Percentiles rank a stretch among this genome's conserved stretches.
Evolutionary conservation across 2,888 invertebrate genomes (phyloP).

Genomic region (Brenthis daphne): DNA sequence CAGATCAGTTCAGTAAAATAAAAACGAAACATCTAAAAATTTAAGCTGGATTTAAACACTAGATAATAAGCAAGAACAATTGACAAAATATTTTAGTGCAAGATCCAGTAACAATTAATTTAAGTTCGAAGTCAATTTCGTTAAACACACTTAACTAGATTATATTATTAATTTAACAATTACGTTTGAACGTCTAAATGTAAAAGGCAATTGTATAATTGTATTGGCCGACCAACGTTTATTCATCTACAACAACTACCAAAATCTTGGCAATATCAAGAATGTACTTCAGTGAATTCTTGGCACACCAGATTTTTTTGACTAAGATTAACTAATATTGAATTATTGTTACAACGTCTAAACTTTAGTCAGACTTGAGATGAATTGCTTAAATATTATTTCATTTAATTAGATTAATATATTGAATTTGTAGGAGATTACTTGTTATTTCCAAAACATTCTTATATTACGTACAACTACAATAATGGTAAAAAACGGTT

Average conservation of each 20-base stretch:
- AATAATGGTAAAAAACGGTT: conserved; percentile 43
- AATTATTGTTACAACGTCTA: neutral
- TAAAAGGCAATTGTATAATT: conserved; percentile 70
- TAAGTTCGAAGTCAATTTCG: conserved; percentile 41
- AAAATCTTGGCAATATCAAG: conserved; percentile 19
- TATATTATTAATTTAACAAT: conserved; percentile 53
- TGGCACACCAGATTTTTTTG: conserved; percentile 9
- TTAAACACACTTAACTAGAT: conserved; percentile 45
- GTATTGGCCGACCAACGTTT: conserved; percentile 56
- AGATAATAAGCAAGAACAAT: conserved; percentile 53
- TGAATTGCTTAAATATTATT: neutral
- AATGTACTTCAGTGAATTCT: conserved; percentile 10
- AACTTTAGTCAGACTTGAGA: neutral
- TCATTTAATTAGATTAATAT: neutral
- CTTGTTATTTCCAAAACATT: too few species aligned
- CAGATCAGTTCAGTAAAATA: conserved; percentile 69
- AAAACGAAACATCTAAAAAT: conserved; percentile 33
- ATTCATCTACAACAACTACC: conserved; percentile 14
- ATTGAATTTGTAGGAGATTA: neutral
- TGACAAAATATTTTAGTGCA: conserved; percentile 59
- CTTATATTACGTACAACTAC: neutral
- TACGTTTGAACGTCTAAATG: conserved; percentile 41
- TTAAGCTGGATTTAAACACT: conserved; percentile 74
- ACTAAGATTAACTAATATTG: neutral
- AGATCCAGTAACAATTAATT: conserved; percentile 49